Base-by-base conservation (phyloP, 2,888 invertebrate genomes). In the Rhimphoctona megacephalus region DNA sequence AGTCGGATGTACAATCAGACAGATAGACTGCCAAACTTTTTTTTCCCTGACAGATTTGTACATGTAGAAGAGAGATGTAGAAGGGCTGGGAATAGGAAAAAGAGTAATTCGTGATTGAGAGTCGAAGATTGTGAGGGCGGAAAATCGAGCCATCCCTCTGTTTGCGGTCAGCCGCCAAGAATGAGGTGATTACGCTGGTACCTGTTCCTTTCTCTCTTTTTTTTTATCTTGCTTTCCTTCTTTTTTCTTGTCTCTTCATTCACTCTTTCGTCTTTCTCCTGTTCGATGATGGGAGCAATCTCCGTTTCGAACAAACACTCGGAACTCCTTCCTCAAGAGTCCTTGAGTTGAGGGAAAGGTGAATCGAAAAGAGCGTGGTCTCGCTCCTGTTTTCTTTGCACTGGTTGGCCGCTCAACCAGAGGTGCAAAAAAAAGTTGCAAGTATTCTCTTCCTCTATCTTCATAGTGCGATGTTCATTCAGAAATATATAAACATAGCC, bases 301-400 rank as follows among this genome's bases (percentile, higher is more conserved):
- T 91, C 91, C 90, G 90, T 82, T 89, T 89, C 85, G 90, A 90
- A 89, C 91, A 90, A 92, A 92, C 90, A 90, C 90, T 90, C 88
- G 84, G 86, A 90, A 90, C 89, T 90, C 57, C 87, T 88, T 87
- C 78, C 86, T 83, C 80, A 78, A 87, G 83, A 85, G 88, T 89
- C 83, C 89, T 89, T 74, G 85, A 83, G 81, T 76, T 67, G 85
- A 83, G 79, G 79, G 81, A 87, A 83, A 77, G 79, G 66, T 67
- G 82, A 77, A 85, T 85, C 72, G 78, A 61, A 49, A 64, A 61
- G 74, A 25, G 30, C 78, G 39, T 52, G 30, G 43, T 83, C 77
- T 70, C 43, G 3, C 43, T 43, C 43, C 22, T 81, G 69, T 76
- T 80, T 76, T 36, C 73, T 77, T 83, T 73, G 57, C 17, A 3